A percentile compares a stretch with the other conserved stretches of the same genome.
Conservation (phyloP, 2,888 invertebrate genomes). For the Acleris holmiana region DNA sequence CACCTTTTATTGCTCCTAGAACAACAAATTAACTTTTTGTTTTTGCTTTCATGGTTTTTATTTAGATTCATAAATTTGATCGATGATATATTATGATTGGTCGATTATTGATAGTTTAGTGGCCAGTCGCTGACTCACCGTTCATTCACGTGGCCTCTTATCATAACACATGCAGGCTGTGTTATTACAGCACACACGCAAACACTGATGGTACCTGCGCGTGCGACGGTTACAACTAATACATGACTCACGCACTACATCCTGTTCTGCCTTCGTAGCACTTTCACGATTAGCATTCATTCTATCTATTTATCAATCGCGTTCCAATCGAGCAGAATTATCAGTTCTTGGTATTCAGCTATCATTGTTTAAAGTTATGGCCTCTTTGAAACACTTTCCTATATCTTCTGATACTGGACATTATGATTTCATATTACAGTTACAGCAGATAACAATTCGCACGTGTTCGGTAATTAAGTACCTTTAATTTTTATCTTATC, state of each 20-base stretch:
- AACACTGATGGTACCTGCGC: conserved; percentile 74
- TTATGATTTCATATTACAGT: neutral
- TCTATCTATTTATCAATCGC: conserved; percentile 28
- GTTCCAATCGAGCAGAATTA: conserved; percentile 14
- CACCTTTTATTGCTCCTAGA: conserved; percentile 1
- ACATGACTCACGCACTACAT: conserved; percentile 69
- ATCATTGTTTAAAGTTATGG: neutral
- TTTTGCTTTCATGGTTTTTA: conserved; percentile 16
- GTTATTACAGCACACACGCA: conserved; percentile 57
- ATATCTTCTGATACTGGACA: too few relatives aligned
- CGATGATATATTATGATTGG: conserved; percentile 24
- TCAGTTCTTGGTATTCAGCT: conserved; percentile 4
- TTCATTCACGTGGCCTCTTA: conserved; percentile 75
- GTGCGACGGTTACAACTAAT: conserved; percentile 68
- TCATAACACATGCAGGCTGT: conserved; percentile 58
- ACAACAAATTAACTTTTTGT: conserved; percentile 11
- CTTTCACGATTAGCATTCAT: conserved; percentile 65
- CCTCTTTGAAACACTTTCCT: too few relatives aligned
- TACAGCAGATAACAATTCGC: neutral
- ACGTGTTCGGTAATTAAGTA: conserved; percentile 20
- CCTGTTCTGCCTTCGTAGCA: conserved; percentile 73
- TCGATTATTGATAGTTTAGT: conserved; percentile 27
- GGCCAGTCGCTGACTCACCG: conserved; percentile 62
- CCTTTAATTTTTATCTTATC: conserved; percentile 48
- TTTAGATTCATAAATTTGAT: conserved; percentile 21